Conservation (phyloP, 2,113 vertebrate species). For the Pelobates fuscus region DNA sequence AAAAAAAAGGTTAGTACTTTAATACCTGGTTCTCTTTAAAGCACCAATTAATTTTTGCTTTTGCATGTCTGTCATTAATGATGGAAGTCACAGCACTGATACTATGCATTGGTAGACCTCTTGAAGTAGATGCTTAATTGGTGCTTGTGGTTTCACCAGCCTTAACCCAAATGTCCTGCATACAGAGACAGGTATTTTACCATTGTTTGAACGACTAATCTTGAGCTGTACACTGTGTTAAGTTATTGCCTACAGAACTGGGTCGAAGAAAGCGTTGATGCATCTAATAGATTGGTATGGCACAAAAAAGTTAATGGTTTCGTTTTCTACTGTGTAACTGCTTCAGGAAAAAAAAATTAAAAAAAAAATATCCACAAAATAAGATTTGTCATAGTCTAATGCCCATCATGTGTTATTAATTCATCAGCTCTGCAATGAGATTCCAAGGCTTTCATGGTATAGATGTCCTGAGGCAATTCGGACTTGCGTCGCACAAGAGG, state of each 20-base stretch:
- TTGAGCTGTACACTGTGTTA: conserved; percentile 66
- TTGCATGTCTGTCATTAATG: conserved; percentile 18
- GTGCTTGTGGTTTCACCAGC: conserved; percentile 50
- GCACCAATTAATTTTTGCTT: conserved; percentile 56
- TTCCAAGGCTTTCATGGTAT: conserved; percentile 93
- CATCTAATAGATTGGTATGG: conserved; percentile 74
- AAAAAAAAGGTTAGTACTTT: conserved; percentile 21
- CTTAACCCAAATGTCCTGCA: conserved; percentile 57
- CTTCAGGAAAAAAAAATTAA: conserved; percentile 60
- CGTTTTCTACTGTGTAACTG: conserved; percentile 67
- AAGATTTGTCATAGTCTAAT: conserved; percentile 73
- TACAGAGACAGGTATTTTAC: conserved; percentile 67
- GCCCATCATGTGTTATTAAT: conserved; percentile 87
- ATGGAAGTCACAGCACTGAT: conserved; percentile 40
- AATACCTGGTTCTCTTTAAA: conserved; percentile 24
- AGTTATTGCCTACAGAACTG: conserved; percentile 74
- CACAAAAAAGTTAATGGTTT: conserved; percentile 63
- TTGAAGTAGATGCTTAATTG: conserved; percentile 24
- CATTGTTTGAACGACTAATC: conserved; percentile 86
- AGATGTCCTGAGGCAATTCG: conserved; percentile 94
- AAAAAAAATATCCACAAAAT: conserved; percentile 59
- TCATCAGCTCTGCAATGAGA: conserved; percentile 89
- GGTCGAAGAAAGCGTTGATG: conserved; percentile 67
- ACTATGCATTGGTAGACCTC: conserved; percentile 38
- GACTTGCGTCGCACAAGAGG: conserved; percentile 92